Evolutionary conservation across 2,797 vertebrate species (phyloP), one percentile per base, ranked within the genome.

Genomic region (Selene dorsalis): DNA sequence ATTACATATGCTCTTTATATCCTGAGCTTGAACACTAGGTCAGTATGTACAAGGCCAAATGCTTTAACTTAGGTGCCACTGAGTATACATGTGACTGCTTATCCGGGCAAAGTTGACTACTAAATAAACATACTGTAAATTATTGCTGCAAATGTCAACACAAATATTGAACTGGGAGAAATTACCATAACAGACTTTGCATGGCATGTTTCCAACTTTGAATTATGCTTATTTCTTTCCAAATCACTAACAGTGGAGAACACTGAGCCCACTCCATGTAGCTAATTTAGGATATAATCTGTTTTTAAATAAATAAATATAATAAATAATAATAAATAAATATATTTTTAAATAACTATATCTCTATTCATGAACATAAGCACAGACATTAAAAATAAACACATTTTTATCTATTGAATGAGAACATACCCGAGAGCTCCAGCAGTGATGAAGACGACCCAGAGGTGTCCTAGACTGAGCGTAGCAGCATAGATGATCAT

Each of bases 381-480:
- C 20, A 43, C 55, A 61, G 22, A n/a, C 0, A 43, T 20, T 7
- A 10, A 26, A 63, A 70, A 66, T 17, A 8, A 38, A 28, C 1
- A 1, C 52, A 24, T 35, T 3, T 12, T 45, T 32, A 47, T 24
- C 10, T 0, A 72, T 63, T 14, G 3, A 52, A 59, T 14, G 4
- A 20, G 67, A 55, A 12, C 48, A n/a, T 93, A 94, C 92, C 93
- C 93, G 0, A 94, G 88, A 0, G 77, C 18, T 43, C 96, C 98
- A 28, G 97, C 95, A 0, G 97, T 98, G 91, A 99, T 75, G 83
- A 99, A 99, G 69, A 99, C 96, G 26, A 98, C 90, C 98, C 98
- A 99, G n/a, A 99, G 94, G 85, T 93, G 84, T 12, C 91, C 93
- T 39, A 96, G 88, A 64, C 32, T 87, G 86, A 99, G 94, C 14